These are phyloP conservation scores for Volucella inflata DNA, from an alignment of 2,888 invertebrate species.

Conservation along the genomic window DNA sequence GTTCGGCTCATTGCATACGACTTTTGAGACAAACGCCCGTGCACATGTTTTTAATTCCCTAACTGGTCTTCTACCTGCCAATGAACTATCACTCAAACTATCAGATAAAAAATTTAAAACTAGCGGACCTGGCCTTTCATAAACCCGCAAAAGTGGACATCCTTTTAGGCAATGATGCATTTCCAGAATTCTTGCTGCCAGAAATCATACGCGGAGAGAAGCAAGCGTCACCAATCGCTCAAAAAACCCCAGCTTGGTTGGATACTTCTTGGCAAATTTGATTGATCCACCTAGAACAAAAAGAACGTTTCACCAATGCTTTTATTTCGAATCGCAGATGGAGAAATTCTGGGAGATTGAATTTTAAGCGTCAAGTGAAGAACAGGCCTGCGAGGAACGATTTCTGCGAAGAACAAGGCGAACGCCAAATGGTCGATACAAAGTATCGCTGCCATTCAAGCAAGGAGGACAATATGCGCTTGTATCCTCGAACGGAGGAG, in stretches of 20 bases:
- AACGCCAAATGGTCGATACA: too few relatives aligned
- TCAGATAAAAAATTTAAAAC: slow-evolving; percentile 15
- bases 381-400: too few relatives aligned
- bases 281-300: neutral
- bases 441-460: too few relatives aligned
- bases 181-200: slow-evolving; percentile 17
- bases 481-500: slow-evolving; percentile 10
- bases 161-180: slow-evolving; percentile 30
- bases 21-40: slow-evolving; percentile 8
- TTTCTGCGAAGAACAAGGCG: too few relatives aligned
- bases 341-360: too few relatives aligned
- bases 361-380: too few relatives aligned
- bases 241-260: too few relatives aligned
- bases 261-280: neutral
- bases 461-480: slow-evolving; percentile 17
- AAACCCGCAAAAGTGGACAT: neutral
- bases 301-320: too few relatives aligned
- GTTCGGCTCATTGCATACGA: slow-evolving; percentile 15
- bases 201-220: too few relatives aligned
- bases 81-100: slow-evolving; percentile 1
- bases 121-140: slow-evolving; percentile 15
- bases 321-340: too few relatives aligned
- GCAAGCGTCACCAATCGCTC: too few relatives aligned
- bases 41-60: slow-evolving; percentile 25
- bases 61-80: slow-evolving; percentile 20